phyloP scores from a whole-genome alignment of 2,113 vertebrate genomes.

The Cheilinus undulatus region DNA sequence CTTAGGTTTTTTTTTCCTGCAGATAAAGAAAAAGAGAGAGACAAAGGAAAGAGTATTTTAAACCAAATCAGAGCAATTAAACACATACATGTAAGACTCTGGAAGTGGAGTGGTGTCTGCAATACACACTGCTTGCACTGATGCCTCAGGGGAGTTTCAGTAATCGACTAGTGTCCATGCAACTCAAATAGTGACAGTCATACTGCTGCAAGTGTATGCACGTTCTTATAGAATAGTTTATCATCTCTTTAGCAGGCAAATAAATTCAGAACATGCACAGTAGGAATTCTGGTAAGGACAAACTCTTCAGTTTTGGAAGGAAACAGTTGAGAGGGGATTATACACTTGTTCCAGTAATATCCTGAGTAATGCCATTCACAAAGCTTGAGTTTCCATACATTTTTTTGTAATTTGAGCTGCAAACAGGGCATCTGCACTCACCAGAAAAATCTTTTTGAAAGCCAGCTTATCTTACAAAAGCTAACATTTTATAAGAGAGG shows the following conservation, averaged over 20 bases:
- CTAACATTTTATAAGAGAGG: not conserved
- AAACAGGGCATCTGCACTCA: constrained; percentile 60
- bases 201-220: constrained; percentile 66
- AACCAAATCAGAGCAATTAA: constrained; percentile 37
- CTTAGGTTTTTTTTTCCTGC: constrained; percentile 76
- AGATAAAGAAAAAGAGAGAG: constrained; percentile 46
- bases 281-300: constrained; percentile 84
- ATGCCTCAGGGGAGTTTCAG: constrained; percentile 53
- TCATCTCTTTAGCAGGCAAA: constrained; percentile 79
- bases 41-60: constrained; percentile 36
- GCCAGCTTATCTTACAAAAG: constrained; percentile 4
- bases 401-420: constrained; percentile 27
- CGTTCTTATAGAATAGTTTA: constrained; percentile 55
- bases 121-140: constrained; percentile 69
- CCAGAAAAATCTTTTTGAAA: constrained; percentile 7
- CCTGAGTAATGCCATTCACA: not conserved
- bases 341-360: constrained; percentile 29
- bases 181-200: constrained; percentile 71
- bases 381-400: too few relatives aligned
- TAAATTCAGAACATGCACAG: constrained; percentile 84
- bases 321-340: not conserved
- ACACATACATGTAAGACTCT: constrained; percentile 44
- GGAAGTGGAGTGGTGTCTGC: constrained; percentile 59
- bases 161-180: constrained; percentile 74
- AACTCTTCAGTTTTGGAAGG: constrained; percentile 18